These are phyloP conservation scores for Bombus vancouverensis DNA, from an alignment of 1,140 invertebrate species.

Conservation along the genomic window DNA sequence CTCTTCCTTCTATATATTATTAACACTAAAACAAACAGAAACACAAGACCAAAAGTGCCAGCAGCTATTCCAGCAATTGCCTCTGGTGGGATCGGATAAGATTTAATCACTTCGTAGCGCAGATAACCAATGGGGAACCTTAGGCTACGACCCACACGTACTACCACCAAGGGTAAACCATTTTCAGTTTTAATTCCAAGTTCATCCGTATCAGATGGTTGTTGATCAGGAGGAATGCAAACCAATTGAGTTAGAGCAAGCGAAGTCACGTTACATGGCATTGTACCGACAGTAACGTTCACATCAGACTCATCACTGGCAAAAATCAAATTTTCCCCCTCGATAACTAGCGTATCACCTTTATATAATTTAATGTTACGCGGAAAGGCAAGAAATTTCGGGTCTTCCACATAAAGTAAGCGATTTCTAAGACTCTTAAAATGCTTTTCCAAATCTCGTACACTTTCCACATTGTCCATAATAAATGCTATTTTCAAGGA, in stretches of 20 bases:
- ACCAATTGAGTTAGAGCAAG: conserved; percentile 93
- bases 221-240: conserved; percentile 93
- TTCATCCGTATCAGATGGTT: conserved; percentile 94
- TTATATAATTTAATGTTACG: conserved; percentile 94
- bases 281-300: conserved; percentile 94
- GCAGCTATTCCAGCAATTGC: conserved; percentile 93
- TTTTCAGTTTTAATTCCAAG: conserved; percentile 89
- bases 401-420: conserved; percentile 95
- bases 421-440: conserved; percentile 90
- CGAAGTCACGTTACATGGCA: conserved; percentile 96
- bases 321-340: conserved; percentile 95
- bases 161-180: conserved; percentile 93
- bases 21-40: conserved; percentile 93
- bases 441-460: conserved; percentile 94
- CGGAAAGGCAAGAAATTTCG: conserved; percentile 93
- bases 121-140: conserved; percentile 94
- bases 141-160: conserved; percentile 93
- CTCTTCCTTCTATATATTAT: conserved; percentile 95
- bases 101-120: conserved; percentile 93
- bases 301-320: conserved; percentile 97
- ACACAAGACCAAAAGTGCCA: conserved; percentile 91
- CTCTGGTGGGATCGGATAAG: conserved; percentile 93
- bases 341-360: conserved; percentile 97
- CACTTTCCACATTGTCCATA: conserved; percentile 97
- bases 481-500: conserved; percentile 92